Evolutionary conservation across 1,140 invertebrate genomes (phyloP), one percentile per base, ranked within the genome.

Genomic region (Bombyx mandarina): DNA sequence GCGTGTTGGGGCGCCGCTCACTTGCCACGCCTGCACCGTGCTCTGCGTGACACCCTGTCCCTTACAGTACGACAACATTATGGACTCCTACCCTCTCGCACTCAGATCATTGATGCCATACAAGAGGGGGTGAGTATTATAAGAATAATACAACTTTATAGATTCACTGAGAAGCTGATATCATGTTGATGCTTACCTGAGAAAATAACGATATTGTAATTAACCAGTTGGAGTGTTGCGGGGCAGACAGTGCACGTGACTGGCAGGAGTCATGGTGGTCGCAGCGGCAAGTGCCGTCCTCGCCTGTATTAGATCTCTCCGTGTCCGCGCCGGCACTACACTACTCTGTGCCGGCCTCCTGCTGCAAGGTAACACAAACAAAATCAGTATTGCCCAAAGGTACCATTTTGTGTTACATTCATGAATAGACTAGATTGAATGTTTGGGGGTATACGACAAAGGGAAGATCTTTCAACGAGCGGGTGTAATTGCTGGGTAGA

Each of bases 1-100:
- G 79, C 73, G 35, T 79, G 74, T 71, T 80, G 82, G 80, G 79
- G 79, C 57, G 75, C 75, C 7, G 72, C 77, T 50, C 82, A 82
- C 63, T 59, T 66, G 54, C 72, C 68, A 35, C 65, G 65, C 59
- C 69, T 79, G 58, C 68, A 65, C 42, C 67, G 43, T 54, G 74
- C 71, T 57, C 69, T 85, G 18, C 69, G 63, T 12, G 74, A 69
- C 42, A 61, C 69, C 8, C 72, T 87, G n/a, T 69, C 74, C 8
- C 67, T 67, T 59, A 71, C 75, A 18, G 69, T 84, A 54, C 64
- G 66, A 9, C 63, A 69, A 57, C 77, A 80, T 58, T 81, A 79
- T 65, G 78, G 79, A 47, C 56, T 62, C 47, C 58, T 75, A 57
- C 65, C 62, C 35, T 61, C 77, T 26, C 67, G 70, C 56, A 78